Base-by-base conservation (phyloP, 2,888 invertebrate genomes). In the Reticulitermes lucifugus region DNA sequence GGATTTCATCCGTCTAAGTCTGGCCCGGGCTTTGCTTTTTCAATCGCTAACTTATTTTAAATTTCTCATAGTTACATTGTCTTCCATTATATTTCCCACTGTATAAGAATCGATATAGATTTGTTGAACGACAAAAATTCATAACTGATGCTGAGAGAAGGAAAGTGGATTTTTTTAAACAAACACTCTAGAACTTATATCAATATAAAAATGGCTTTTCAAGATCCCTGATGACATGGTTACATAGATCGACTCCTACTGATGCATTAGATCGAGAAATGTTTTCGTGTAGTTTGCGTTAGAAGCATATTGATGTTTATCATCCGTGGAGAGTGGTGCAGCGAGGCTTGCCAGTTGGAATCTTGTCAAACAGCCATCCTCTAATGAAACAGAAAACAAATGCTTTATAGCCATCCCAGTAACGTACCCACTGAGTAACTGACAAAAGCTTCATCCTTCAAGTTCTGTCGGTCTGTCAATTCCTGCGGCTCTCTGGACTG, bases 281-380 rank as follows among this genome's bases (percentile, higher is more conserved):
- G 7, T 55, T 55, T 55, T 5, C 65, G 81, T 29, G 18, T 29
- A 35, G 29, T 22, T 59, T 60, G 18, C 29, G 51, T 59, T 35
- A 59, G 84, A 79, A 65, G 84, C 65, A 65, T 79, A 18, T 12
- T 14, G 55, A 14, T 55, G 55, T 55, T 55, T 18, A 18, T 55
- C 55, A 18, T 18, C 18, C 55, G 51, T 43, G 43, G 46, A 46
- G 59, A 41, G 73, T n/a, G 6, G 29, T 18, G 73, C 25, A n/a
- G 25, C 1, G 18, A n/a, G 12, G 25, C 7, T 70, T 70, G 73
- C 73, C 73, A 73, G 41, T 41, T 73, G 73, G 73, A 73, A 41
- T 73, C 73, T 41, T 73, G 73, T 41, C 73, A 73, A 41, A 73
- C 35, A 21, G 73, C 35, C 73, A 73, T 14, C 12, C 4, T 35